Evolutionary conservation across 2,888 invertebrate species (phyloP).

Genomic region (Plebejus anna): DNA sequence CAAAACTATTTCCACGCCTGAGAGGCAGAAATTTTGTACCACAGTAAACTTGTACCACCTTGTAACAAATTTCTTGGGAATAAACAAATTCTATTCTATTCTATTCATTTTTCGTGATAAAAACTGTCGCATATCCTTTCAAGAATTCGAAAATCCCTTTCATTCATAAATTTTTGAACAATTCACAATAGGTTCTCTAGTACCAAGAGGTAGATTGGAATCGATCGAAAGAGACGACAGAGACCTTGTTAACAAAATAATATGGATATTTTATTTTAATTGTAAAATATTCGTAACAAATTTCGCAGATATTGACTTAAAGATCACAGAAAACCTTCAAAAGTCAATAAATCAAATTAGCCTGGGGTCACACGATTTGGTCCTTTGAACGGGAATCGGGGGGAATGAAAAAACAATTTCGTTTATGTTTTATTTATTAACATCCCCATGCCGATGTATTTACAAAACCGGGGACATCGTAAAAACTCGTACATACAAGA

Average conservation of each 20-base stretch:
- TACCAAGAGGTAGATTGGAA: too few species aligned
- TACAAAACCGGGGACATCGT: slow-evolving; percentile 55
- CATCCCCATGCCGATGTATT: slow-evolving; percentile 67
- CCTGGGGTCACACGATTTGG: not conserved
- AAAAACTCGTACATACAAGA: slow-evolving; percentile 49
- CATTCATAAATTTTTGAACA: too few species aligned
- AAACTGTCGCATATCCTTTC: too few species aligned
- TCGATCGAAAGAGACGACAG: too few species aligned
- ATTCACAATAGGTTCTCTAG: too few species aligned
- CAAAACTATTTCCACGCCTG: too few species aligned
- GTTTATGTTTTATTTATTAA: slow-evolving; percentile 57
- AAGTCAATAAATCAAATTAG: not conserved
- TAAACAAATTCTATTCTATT: too few species aligned
- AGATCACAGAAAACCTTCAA: not conserved
- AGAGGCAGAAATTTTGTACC: not conserved
- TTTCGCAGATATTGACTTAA: not conserved
- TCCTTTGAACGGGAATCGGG: not conserved
- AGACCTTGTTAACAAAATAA: too few species aligned
- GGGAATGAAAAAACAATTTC: slow-evolving; percentile 32
- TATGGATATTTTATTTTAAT: too few species aligned
- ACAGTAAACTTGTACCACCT: slow-evolving; percentile 34
- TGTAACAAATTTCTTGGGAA: too few species aligned
- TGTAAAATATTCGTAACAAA: not conserved
- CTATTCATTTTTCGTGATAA: too few species aligned
- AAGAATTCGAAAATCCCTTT: too few species aligned